Evolutionary conservation across 2,113 vertebrate species (phyloP).

Genomic region (Orcinus orca): DNA sequence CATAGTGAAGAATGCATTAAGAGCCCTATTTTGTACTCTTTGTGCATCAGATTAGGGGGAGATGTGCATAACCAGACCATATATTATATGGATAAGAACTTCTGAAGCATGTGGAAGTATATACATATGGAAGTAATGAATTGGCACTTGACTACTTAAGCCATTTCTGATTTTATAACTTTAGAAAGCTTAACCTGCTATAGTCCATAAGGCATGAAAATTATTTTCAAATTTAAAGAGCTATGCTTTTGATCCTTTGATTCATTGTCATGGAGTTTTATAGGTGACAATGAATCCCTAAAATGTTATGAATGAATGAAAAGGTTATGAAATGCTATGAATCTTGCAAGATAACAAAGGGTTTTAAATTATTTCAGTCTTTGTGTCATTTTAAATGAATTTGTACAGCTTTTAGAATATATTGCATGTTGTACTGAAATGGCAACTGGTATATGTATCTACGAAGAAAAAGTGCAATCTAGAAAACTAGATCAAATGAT

Average conservation of each 20-base stretch:
- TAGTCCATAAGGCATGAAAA: not conserved
- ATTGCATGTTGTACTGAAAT: not conserved
- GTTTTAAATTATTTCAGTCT: not conserved
- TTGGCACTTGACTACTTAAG: not conserved
- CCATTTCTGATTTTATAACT: not conserved
- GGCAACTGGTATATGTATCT: not conserved
- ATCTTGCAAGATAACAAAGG: not conserved
- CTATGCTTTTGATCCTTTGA: not conserved
- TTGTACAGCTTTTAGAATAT: not conserved
- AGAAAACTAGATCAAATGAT: not conserved
- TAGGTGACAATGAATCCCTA: not conserved
- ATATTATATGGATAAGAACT: not conserved
- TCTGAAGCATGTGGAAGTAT: not conserved
- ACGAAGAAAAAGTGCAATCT: not conserved
- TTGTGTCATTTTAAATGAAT: not conserved
- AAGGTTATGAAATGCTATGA: slow-evolving; percentile 12
- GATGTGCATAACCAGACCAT: not conserved
- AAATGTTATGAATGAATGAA: not conserved
- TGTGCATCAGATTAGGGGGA: not conserved
- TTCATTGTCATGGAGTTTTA: not conserved
- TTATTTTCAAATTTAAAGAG: not conserved
- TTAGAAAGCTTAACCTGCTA: not conserved
- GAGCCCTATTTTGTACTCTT: not conserved
- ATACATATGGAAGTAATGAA: too few relatives aligned
- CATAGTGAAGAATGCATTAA: not conserved